Evolutionary conservation across 2,113 vertebrate species (phyloP).

Genomic region (Clarias magur): DNA sequence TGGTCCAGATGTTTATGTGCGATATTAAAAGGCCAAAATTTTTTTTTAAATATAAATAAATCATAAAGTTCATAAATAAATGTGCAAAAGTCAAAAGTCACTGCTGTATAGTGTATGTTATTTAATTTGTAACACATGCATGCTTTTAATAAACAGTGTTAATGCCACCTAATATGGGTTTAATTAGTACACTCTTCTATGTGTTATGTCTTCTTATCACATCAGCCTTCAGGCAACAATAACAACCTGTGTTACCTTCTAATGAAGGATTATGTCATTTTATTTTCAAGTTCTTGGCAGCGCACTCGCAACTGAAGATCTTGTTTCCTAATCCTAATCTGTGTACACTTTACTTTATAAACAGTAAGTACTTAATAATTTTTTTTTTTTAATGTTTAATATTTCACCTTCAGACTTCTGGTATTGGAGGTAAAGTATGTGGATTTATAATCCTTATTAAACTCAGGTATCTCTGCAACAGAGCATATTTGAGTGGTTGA

Average conservation of each 20-base stretch:
- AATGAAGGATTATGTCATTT: neutral
- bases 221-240: neutral
- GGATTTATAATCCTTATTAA: neutral
- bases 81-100: neutral
- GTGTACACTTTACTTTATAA: neutral
- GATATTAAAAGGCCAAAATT: neutral
- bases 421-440: neutral
- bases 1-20: neutral
- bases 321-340: neutral
- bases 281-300: neutral
- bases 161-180: constrained; percentile 1
- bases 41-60: neutral
- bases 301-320: neutral
- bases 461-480: neutral
- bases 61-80: neutral
- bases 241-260: neutral
- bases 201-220: constrained; percentile 2
- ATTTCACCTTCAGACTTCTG: neutral
- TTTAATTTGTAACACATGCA: constrained; percentile 11
- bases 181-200: neutral
- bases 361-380: neutral
- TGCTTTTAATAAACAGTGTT: neutral
- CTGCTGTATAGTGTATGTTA: neutral
- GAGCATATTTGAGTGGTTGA: neutral
- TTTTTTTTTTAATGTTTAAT: neutral